Evolutionary conservation across 1,140 invertebrate genomes (phyloP).

Genomic region (Polypedilum pembai): DNA sequence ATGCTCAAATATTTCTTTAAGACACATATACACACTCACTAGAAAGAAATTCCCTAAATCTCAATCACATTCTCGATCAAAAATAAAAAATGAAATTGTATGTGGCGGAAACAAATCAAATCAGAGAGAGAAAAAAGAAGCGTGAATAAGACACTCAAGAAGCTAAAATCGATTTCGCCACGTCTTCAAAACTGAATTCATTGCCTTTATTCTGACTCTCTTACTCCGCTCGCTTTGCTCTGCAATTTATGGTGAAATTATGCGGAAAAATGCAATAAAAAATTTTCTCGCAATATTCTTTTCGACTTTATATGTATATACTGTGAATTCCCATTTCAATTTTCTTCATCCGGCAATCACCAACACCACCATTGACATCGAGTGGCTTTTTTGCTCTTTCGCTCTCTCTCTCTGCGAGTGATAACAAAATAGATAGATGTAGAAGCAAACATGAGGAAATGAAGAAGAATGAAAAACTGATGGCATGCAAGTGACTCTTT

Average conservation of each 20-base stretch:
- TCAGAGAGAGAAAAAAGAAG: constrained; percentile 18
- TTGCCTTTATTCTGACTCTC: not conserved
- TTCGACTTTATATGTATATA: not conserved
- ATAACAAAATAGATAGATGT: too few species aligned
- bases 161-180: constrained; percentile 16
- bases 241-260: constrained; percentile 27
- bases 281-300: constrained; percentile 20
- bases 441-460: not conserved
- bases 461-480: constrained; percentile 5
- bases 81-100: not conserved
- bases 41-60: too few species aligned
- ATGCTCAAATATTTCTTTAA: too few species aligned
- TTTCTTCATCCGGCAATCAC: constrained; percentile 8
- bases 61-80: too few species aligned
- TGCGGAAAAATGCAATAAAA: constrained; percentile 28
- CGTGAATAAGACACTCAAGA: constrained; percentile 11
- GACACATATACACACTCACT: too few species aligned
- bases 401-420: not conserved
- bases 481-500: constrained; percentile 9
- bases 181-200: constrained; percentile 1
- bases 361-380: too few species aligned
- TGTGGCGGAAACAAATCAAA: constrained; percentile 17
- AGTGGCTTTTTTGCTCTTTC: constrained; percentile 1
- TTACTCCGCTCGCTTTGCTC: not conserved
- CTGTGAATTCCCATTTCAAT: constrained; percentile 4